Evolutionary conservation across 2,888 invertebrate genomes (phyloP).

Genomic region (Galerucella nymphaeae): DNA sequence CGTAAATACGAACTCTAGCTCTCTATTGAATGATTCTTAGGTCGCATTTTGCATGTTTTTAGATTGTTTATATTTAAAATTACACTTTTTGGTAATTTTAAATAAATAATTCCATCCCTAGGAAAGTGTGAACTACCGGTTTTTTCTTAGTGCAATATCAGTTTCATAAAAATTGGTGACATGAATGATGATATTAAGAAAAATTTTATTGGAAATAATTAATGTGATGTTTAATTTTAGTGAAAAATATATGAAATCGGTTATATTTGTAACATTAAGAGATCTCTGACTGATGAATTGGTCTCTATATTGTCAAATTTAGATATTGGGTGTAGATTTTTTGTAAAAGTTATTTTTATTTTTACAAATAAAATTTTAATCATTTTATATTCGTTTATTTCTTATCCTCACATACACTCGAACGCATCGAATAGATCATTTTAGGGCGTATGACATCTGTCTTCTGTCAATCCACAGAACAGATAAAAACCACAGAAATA

Average conservation of each 20-base stretch:
- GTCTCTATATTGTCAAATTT: conserved; percentile 30
- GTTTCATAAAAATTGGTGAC: not conserved
- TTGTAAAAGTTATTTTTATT: conserved; percentile 34
- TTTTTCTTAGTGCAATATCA: not conserved
- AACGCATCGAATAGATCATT: too few species aligned
- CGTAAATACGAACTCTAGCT: too few species aligned
- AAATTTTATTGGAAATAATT: conserved; percentile 3
- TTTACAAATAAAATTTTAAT: conserved; percentile 31
- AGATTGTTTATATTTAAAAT: not conserved
- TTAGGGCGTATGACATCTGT: too few species aligned
- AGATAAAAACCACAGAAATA: too few species aligned
- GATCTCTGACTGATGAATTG: conserved; percentile 28
- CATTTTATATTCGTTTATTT: conserved; percentile 15
- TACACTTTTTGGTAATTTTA: not conserved
- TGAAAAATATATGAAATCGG: conserved; percentile 1
- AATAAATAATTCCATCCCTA: not conserved
- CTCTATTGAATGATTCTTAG: too few species aligned
- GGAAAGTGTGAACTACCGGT: not conserved
- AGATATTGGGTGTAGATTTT: conserved; percentile 26
- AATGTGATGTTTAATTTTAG: conserved; percentile 18
- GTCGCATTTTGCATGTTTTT: too few species aligned
- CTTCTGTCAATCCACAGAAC: too few species aligned
- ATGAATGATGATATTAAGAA: not conserved
- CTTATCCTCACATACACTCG: not conserved
- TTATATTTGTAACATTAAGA: conserved; percentile 20